phyloP scores from a whole-genome alignment of 2,888 invertebrate species.

The Tenthredo livida region DNA sequence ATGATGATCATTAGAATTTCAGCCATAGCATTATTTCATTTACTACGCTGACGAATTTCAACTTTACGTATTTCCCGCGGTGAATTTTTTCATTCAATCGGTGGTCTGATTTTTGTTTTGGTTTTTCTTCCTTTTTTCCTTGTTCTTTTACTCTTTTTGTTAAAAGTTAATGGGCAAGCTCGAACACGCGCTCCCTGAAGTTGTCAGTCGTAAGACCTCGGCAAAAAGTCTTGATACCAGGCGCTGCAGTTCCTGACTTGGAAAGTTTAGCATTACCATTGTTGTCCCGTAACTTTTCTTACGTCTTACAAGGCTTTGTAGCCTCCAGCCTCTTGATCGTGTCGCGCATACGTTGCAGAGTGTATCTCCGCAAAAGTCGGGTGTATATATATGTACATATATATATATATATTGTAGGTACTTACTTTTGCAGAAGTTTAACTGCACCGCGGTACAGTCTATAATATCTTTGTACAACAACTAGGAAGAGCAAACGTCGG shows the following conservation, averaged over 20 bases:
- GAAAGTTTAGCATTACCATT: conserved; percentile 52
- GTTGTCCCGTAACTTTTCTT: conserved; percentile 50
- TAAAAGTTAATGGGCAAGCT: conserved; percentile 30
- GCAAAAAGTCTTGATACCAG: conserved; percentile 31
- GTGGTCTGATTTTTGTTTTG: background rate
- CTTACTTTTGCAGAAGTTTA: background rate
- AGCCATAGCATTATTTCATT: background rate
- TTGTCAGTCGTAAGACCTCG: conserved; percentile 27
- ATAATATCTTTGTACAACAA: background rate
- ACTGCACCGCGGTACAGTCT: background rate
- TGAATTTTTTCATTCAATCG: background rate
- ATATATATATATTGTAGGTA: background rate
- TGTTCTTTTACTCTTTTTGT: background rate
- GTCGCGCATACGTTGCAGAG: conserved; percentile 28
- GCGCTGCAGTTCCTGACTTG: conserved; percentile 42
- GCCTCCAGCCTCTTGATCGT: conserved; percentile 45
- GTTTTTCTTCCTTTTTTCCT: background rate
- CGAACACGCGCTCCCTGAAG: conserved; percentile 15
- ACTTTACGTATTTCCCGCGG: background rate
- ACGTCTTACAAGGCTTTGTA: conserved; percentile 50
- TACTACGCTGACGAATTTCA: background rate
- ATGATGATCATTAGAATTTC: background rate
- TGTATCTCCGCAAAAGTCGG: conserved; percentile 4
- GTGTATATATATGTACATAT: background rate
- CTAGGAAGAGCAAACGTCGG: background rate